phyloP scores from a whole-genome alignment of 2,797 vertebrate species.

The Lepilemur septentrionalis region DNA sequence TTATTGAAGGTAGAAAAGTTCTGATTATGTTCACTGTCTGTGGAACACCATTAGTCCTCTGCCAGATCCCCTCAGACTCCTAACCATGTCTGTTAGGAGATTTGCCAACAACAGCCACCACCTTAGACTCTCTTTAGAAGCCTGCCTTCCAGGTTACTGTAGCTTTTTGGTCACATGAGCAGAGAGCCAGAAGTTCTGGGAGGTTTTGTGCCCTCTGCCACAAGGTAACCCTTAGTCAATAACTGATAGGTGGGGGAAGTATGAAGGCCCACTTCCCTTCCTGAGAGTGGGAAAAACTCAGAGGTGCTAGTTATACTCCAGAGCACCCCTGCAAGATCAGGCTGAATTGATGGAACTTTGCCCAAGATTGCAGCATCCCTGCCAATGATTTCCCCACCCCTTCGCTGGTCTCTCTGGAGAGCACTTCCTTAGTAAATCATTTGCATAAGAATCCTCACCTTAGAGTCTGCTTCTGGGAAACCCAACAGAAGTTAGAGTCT shows the following conservation, averaged over 20 bases:
- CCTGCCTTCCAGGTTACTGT: background rate
- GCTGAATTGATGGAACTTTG: background rate
- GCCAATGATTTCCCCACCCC: background rate
- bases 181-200: background rate
- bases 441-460: background rate
- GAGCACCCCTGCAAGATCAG: background rate
- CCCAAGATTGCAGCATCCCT: background rate
- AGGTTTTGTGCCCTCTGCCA: background rate
- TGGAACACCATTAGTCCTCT: background rate
- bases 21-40: background rate
- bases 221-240: background rate
- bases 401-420: background rate
- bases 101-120: background rate
- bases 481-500: background rate
- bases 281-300: background rate
- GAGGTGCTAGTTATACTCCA: background rate
- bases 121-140: background rate
- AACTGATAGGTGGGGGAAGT: background rate
- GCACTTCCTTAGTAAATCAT: background rate
- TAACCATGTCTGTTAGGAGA: background rate
- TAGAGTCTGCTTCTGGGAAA: background rate
- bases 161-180: background rate
- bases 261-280: background rate
- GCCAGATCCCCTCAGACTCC: background rate
- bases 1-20: background rate